Base-by-base conservation (phyloP, 1,140 invertebrate species). In the Theocolax elegans region DNA sequence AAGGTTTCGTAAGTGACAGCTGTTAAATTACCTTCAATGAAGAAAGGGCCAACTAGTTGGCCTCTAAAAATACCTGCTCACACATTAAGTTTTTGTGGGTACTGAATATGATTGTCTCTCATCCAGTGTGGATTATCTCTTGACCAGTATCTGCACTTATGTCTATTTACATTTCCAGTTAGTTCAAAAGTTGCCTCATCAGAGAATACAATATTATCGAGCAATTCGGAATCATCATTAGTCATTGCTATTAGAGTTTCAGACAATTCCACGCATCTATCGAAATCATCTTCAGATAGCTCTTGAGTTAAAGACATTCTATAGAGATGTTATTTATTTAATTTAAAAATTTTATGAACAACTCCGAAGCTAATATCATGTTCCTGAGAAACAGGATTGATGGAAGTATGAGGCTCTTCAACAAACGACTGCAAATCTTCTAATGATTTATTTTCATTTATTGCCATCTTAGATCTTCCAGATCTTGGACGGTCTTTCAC, bases 381-480 rank as follows among this genome's bases (percentile, higher is more conserved):
- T 56, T 66, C 49, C 10, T 9, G 31, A 25, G 49, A 13, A 27
- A 42, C 35, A n/a, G 13, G 49, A 40, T n/a, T 17, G 12, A 66
- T 54, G 3, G 49, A 66, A n/a, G 38, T 27, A 21, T 51, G 44
- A 21, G 48, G 62, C 51, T 49, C 27, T 35, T 49, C 46, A 23
- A 65, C 46, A 17, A 49, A 49, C 17, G 44, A 31, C 42, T 49
- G 23, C 13, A 51, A 51, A 38, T 17, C 25, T 8, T 35, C 19
- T 65, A 19, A 51, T 35, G 15, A n/a, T 63, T 42, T 63, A 8
- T 25, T 49, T 23, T 65, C 15, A 53, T 46, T 73, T 12, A 46
- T 66, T 51, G 58, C 63, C 13, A 51, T 49, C 58, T 58, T 51
- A 21, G 63, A 40, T 64, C 67, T 64, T 27, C 65, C 68, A 65